These are phyloP conservation scores for Lophius americanus DNA, from an alignment of 2,797 vertebrate genomes.

Conservation along the genomic window DNA sequence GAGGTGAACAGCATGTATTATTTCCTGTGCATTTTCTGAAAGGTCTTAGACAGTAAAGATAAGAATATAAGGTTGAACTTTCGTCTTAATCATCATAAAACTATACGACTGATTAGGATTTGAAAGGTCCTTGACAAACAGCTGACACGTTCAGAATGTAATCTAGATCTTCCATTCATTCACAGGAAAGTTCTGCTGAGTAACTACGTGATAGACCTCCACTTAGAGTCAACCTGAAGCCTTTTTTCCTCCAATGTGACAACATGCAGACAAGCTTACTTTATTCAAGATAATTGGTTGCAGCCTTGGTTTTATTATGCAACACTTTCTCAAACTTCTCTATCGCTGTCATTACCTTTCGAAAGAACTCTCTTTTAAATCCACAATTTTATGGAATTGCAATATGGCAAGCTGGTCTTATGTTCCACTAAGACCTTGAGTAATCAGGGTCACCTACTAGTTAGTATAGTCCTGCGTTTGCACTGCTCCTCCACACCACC, in stretches of 20 bases:
- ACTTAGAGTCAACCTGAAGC: not conserved
- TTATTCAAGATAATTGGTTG: too few species aligned
- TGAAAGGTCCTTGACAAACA: constrained; percentile 53
- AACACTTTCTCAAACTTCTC: too few species aligned
- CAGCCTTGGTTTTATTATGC: too few species aligned
- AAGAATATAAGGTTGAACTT: constrained; percentile 62
- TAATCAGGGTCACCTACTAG: constrained; percentile 81
- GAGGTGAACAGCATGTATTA: not conserved
- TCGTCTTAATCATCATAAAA: constrained; percentile 66
- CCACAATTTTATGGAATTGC: not conserved
- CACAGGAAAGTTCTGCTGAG: constrained; percentile 26
- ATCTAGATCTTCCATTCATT: constrained; percentile 57
- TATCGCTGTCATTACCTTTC: too few species aligned
- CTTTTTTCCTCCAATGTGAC: not conserved
- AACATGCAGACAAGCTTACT: not conserved
- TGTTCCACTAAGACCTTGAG: not conserved
- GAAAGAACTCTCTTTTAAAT: not conserved
- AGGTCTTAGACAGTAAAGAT: constrained; percentile 56
- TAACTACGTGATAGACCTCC: not conserved
- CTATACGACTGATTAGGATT: constrained; percentile 55
- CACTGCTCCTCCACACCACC: constrained; percentile 96
- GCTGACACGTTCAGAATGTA: constrained; percentile 68
- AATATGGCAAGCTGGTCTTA: not conserved
- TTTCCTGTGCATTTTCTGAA: constrained; percentile 6
- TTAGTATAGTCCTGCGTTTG: constrained; percentile 93